phyloP scores from a whole-genome alignment of 2,113 vertebrate genomes.

The Nansenia antarctica region DNA sequence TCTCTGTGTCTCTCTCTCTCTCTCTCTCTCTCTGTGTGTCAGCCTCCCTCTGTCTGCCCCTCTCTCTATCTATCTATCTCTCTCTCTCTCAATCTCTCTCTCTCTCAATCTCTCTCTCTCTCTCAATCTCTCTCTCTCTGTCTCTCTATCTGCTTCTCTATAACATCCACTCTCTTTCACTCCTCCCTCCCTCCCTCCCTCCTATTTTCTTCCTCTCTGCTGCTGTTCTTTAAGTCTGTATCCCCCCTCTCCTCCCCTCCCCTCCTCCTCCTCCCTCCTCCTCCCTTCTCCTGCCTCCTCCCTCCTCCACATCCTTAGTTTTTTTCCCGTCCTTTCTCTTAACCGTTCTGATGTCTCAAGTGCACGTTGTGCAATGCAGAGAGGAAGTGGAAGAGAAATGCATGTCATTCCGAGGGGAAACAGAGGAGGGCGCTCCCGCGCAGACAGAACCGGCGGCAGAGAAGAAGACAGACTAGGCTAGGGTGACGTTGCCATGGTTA shows the following conservation, averaged over 20 bases:
- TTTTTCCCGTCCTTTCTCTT: background rate
- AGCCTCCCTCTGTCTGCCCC: too few relatives aligned
- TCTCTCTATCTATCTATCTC: conserved; percentile 24
- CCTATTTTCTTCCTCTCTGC: background rate
- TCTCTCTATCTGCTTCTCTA: too few relatives aligned
- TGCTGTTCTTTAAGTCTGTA: too few relatives aligned
- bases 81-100: conserved; percentile 22
- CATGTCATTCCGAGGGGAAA: conserved; percentile 51
- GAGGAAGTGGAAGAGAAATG: conserved; percentile 47
- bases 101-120: conserved; percentile 24
- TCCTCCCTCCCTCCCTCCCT: conserved; percentile 11
- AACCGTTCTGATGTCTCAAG: background rate
- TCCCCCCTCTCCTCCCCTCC: conserved; percentile 9
- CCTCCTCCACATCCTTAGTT: background rate
- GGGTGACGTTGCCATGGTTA: conserved; percentile 14
- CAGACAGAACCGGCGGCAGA: conserved; percentile 3
- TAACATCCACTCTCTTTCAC: conserved; percentile 21
- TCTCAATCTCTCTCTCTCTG: conserved; percentile 45
- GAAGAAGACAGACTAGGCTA: background rate
- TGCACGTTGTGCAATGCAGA: conserved; percentile 55
- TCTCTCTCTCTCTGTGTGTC: background rate
- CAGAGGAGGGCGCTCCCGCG: conserved; percentile 50
- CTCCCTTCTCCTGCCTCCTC: background rate
- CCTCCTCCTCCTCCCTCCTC: background rate
- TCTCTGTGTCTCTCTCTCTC: background rate